Evolutionary conservation across 2,797 vertebrate genomes (phyloP).

Genomic region (Dryobates pubescens): DNA sequence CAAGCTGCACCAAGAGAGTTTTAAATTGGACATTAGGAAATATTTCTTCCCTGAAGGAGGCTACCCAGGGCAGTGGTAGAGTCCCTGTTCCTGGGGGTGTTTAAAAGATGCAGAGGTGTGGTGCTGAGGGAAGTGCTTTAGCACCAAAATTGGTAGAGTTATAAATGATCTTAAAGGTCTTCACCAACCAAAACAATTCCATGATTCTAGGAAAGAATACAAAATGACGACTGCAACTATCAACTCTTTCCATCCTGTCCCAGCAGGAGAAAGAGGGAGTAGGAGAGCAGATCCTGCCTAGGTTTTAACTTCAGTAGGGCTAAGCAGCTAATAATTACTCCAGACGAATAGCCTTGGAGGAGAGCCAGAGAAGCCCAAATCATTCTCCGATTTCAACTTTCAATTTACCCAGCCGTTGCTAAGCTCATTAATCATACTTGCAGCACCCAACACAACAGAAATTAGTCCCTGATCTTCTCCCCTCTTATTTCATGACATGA

Average conservation of each 20-base stretch:
- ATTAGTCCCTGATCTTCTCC: constrained; percentile 16
- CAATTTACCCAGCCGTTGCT: constrained; percentile 77
- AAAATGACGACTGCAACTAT: neutral
- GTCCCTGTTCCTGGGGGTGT: too few species aligned
- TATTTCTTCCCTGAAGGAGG: too few species aligned
- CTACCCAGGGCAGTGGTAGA: too few species aligned
- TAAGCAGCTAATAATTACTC: constrained; percentile 56
- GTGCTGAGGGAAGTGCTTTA: too few species aligned
- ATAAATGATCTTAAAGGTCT: too few species aligned
- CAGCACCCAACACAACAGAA: constrained; percentile 76
- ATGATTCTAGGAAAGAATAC: too few species aligned
- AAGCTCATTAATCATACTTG: constrained; percentile 85
- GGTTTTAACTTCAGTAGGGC: neutral
- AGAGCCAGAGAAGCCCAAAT: constrained; percentile 48
- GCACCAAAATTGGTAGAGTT: too few species aligned
- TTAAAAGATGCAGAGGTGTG: too few species aligned
- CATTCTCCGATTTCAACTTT: constrained; percentile 72
- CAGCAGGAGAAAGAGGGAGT: neutral
- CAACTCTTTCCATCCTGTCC: neutral
- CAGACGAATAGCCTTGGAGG: constrained; percentile 24
- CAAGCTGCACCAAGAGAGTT: too few species aligned
- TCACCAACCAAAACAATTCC: too few species aligned
- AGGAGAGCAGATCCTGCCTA: neutral
- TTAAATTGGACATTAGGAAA: too few species aligned
- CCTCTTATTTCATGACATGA: neutral